phyloP scores from a whole-genome alignment of 2,797 vertebrate species.

The Nothura maculosa region DNA sequence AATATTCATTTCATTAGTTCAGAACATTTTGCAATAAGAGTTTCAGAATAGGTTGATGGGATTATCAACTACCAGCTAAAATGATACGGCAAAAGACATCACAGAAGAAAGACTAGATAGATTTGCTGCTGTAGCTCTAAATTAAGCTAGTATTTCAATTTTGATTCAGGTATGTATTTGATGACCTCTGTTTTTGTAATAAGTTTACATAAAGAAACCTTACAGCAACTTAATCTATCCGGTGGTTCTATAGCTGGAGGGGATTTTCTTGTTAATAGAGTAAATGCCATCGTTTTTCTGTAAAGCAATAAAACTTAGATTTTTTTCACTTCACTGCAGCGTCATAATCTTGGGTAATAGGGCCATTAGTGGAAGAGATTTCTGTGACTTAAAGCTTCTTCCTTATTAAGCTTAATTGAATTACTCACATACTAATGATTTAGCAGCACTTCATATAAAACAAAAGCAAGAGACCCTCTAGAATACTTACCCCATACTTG shows the following conservation, averaged over 20 bases:
- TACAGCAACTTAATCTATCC: slow-evolving; percentile 3
- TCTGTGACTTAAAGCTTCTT: slow-evolving; percentile 46
- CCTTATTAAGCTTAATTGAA: slow-evolving; percentile 31
- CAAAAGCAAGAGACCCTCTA: slow-evolving; percentile 12
- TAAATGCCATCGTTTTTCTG: slow-evolving; percentile 26
- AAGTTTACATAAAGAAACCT: background rate
- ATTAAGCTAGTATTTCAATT: background rate
- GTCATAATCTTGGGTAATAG: slow-evolving; percentile 55
- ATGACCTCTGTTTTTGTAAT: slow-evolving; percentile 36
- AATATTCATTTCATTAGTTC: background rate
- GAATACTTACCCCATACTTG: background rate
- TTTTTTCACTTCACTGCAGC: slow-evolving; percentile 43
- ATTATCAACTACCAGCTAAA: background rate
- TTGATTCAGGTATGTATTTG: slow-evolving; percentile 14
- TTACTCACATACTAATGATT: slow-evolving; percentile 48
- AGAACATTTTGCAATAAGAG: background rate
- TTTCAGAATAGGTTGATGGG: background rate
- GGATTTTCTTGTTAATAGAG: slow-evolving; percentile 29
- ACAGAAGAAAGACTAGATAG: background rate
- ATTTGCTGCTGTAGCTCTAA: background rate
- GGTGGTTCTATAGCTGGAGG: background rate
- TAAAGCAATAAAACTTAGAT: background rate
- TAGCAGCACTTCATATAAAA: slow-evolving; percentile 23
- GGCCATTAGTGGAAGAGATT: slow-evolving; percentile 40
- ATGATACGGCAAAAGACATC: background rate